A percentile compares a stretch with the other conserved stretches of the same genome.
These are phyloP conservation scores for Trichonephila clavipes DNA, from an alignment of 1,140 invertebrate genomes.

Conservation along the genomic window DNA sequence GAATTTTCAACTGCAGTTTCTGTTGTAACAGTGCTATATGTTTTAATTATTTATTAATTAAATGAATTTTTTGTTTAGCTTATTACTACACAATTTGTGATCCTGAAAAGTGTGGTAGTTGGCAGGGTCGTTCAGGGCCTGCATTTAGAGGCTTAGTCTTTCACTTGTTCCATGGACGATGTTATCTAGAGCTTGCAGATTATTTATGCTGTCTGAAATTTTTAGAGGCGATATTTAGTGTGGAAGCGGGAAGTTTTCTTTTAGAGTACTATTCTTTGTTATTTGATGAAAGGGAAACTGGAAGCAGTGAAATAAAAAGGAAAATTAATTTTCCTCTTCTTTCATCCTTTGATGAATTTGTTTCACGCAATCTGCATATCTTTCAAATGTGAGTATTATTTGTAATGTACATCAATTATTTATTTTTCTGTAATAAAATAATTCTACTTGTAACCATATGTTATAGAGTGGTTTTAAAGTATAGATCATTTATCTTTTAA, in stretches of 20 bases:
- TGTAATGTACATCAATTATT: too few species aligned
- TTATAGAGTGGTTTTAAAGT: too few species aligned
- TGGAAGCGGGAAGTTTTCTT: conserved; percentile 6
- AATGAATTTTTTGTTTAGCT: conserved; percentile 29
- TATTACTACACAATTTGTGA: conserved; percentile 57
- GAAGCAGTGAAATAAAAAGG: neutral
- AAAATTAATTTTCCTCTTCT: conserved; percentile 22
- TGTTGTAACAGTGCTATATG: too few species aligned
- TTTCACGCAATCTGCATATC: conserved; percentile 57
- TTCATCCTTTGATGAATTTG: conserved; percentile 42
- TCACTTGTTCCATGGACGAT: conserved; percentile 59
- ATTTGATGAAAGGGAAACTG: neutral
- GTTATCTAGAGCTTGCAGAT: conserved; percentile 33
- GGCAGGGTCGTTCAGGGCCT: conserved; percentile 21
- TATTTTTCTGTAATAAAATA: too few species aligned
- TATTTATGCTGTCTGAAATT: conserved; percentile 40
- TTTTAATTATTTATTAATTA: neutral
- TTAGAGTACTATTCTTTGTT: conserved; percentile 43
- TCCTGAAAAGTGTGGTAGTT: conserved; percentile 22
- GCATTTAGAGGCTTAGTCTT: conserved; percentile 54
- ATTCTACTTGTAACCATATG: too few species aligned
- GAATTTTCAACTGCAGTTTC: too few species aligned
- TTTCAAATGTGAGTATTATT: conserved; percentile 60
- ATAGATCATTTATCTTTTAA: too few species aligned
- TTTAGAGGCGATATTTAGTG: conserved; percentile 17